Conservation (phyloP, 1,140 invertebrate species). For the Drosophila baimaii region DNA sequence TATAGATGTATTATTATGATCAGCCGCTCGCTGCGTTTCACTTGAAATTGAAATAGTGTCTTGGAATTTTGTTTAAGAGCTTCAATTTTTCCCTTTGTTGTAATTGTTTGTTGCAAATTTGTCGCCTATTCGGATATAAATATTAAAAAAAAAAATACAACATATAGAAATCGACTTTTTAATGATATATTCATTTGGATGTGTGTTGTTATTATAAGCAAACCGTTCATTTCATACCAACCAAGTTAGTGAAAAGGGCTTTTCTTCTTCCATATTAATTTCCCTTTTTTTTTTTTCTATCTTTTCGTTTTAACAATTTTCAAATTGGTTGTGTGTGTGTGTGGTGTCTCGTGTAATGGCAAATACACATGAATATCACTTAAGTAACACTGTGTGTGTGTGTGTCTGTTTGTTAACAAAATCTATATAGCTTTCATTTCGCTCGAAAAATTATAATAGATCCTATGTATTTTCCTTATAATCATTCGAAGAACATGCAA, state of each 20-base stretch:
- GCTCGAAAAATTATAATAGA: conserved; percentile 14
- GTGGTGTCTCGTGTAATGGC: conserved; percentile 20
- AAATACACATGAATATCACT: conserved; percentile 47
- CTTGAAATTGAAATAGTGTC: conserved; percentile 46
- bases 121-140: conserved; percentile 10
- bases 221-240: conserved; percentile 78
- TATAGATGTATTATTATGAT: conserved; percentile 13
- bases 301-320: conserved; percentile 5
- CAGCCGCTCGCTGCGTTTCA: conserved; percentile 40
- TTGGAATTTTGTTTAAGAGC: conserved; percentile 21
- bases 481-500: conserved; percentile 76
- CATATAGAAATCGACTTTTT: conserved; percentile 5
- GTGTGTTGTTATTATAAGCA: conserved; percentile 74
- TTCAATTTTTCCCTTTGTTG: conserved; percentile 51
- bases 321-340: conserved; percentile 3
- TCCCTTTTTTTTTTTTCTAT: conserved; percentile 32
- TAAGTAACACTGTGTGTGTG: conserved; percentile 40
- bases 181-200: conserved; percentile 22
- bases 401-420: conserved; percentile 45
- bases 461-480: conserved; percentile 32
- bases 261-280: conserved; percentile 22
- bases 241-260: conserved; percentile 67
- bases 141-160: conserved; percentile 3
- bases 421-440: conserved; percentile 20
- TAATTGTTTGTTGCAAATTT: conserved; percentile 51